phyloP scores from a whole-genome alignment of 2,797 vertebrate genomes.

The Malacoctenus gilli region DNA sequence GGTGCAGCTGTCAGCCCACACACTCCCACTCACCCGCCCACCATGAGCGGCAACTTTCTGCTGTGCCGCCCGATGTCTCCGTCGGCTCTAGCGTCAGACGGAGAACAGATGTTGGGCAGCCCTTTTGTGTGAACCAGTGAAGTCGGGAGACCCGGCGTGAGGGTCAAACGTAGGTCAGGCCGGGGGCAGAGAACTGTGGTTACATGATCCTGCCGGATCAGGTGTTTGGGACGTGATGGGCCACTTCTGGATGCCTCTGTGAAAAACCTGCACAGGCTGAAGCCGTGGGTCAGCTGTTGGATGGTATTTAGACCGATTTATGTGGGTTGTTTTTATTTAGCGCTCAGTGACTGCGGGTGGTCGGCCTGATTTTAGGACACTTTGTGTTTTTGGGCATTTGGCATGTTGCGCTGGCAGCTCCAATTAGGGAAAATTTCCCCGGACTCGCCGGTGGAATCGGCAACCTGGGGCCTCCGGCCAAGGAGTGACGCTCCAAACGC shows the following conservation, averaged over 20 bases:
- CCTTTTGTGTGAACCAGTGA: conserved; percentile 42
- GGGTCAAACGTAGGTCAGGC: conserved; percentile 58
- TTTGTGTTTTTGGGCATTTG: conserved; percentile 48
- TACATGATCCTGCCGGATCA: conserved; percentile 59
- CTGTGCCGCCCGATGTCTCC: conserved; percentile 49
- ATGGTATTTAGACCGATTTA: conserved; percentile 50
- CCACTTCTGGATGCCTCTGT: conserved; percentile 46
- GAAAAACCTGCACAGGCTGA: conserved; percentile 52
- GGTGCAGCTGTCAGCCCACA: conserved; percentile 65
- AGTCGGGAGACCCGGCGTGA: conserved; percentile 49
- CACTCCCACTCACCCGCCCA: conserved; percentile 61
- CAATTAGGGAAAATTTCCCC: conserved; percentile 52
- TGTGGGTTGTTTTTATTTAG: conserved; percentile 44
- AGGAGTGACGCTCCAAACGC: conserved; percentile 50
- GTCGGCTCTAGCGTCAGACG: conserved; percentile 43
- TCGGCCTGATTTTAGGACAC: conserved; percentile 26
- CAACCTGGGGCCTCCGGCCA: conserved; percentile 49
- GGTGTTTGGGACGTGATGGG: conserved; percentile 52
- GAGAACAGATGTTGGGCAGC: conserved; percentile 66
- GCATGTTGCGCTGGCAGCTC: conserved; percentile 54
- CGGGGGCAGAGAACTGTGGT: conserved; percentile 38
- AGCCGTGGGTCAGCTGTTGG: conserved; percentile 56
- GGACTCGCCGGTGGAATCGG: conserved; percentile 49
- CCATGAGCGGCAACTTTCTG: conserved; percentile 45
- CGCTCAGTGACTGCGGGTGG: conserved; percentile 37